Base-by-base conservation (phyloP, 2,797 vertebrate genomes). In the Acipenser transmontanus region DNA sequence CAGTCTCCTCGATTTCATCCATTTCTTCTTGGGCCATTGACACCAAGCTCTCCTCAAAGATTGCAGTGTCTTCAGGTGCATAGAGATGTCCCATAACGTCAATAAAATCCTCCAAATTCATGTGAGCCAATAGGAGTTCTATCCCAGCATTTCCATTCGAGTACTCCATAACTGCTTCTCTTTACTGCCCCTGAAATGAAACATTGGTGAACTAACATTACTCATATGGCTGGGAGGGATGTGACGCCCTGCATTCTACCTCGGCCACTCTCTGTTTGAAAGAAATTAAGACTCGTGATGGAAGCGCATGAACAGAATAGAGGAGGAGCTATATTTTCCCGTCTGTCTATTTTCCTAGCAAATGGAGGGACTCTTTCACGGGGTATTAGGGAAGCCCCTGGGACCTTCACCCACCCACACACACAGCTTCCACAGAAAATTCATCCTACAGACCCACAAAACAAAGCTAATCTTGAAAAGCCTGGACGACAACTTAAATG, bases 51-150 rank as follows among this genome's bases (percentile, higher is more conserved):
- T 92, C 84, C 56, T 88, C 85, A 0, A 87, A 92, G 0, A 74
- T 79, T 1, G 73, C 85, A 0, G 85, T 82, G 68, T 92, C 91
- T 65, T 87, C 88, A 1, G 82, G 82, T 59, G 87, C 80, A 65
- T 93, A 96, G 56, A 97, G 84, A 57, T 89, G 90, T 80, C 94
- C 95, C 84, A 95, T 91, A 62, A 93, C 93, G 74, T 91, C 91
- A 68, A 99, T 93, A 57, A 97, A 89, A 75, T 97, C 93, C 34
- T 93, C 95, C 72, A 97, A 80, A 49, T 95, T 92, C 85, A 97
- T 89, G 77, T 95, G 89, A 73, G 87, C 79, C 73, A 98, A 82
- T 65, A 98, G 80, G 49, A 98, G 84, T 81, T 95, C 92, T 64
- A 96, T 80, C 59, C 92, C 91, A 67, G 85, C 85, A 70, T 89